phyloP scores from a whole-genome alignment of 2,113 vertebrate genomes.

The Forbesichthys papilliferus region DNA sequence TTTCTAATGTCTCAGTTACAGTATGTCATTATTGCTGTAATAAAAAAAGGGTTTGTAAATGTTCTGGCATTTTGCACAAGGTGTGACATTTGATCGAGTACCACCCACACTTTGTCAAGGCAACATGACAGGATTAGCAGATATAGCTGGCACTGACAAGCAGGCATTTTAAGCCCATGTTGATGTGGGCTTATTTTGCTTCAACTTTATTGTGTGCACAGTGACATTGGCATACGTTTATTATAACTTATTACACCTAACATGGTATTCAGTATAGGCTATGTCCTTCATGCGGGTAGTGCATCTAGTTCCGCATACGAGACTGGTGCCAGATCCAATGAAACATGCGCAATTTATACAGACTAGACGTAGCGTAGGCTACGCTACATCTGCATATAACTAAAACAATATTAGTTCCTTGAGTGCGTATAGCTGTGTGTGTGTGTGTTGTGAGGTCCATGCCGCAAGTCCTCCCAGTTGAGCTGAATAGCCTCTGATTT shows the following conservation, averaged over 20 bases:
- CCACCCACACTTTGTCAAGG: neutral
- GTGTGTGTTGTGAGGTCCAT: slow-evolving; percentile 9
- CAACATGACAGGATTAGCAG: slow-evolving; percentile 20
- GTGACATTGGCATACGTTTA: slow-evolving; percentile 21
- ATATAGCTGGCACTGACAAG: neutral
- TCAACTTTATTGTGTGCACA: slow-evolving; percentile 16
- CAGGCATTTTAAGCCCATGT: neutral
- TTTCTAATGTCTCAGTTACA: neutral
- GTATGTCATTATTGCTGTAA: neutral
- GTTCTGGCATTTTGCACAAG: neutral
- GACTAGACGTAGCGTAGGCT: no score
- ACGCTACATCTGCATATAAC: slow-evolving; percentile 19
- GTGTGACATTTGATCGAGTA: neutral
- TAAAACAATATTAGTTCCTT: slow-evolving; percentile 22
- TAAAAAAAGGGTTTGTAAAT: neutral
- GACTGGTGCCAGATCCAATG: no score
- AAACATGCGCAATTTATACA: no score
- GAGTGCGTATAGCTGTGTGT: slow-evolving; percentile 27
- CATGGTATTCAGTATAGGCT: neutral
- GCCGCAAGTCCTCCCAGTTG: slow-evolving; percentile 51
- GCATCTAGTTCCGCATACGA: no score
- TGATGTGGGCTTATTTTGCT: neutral
- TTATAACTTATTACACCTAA: slow-evolving; percentile 6
- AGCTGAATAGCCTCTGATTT: slow-evolving; percentile 66
- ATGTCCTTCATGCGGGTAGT: no score